A percentile compares a stretch with the other conserved stretches of the same genome.
Conservation (phyloP, 92 coral and sea anemone genomes). For the Palythoa heliodiscus region DNA sequence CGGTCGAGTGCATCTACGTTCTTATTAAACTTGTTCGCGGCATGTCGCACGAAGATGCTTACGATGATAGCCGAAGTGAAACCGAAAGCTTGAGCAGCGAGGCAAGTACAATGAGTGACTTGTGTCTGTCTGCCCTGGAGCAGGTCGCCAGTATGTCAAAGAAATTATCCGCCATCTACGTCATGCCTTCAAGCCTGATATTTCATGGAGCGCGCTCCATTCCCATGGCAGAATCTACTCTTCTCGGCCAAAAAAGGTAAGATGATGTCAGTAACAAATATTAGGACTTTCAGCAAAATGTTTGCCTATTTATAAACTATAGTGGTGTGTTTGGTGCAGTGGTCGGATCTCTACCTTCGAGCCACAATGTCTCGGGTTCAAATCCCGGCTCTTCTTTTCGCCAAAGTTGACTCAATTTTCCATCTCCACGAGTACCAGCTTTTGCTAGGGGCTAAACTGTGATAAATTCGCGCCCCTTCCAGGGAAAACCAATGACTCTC, state of each 20-base stretch:
- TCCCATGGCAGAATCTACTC: slow-evolving; percentile 60
- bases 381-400: no score
- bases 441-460: no score
- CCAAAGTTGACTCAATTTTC: no score
- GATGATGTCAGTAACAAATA: neutral
- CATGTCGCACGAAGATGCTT: slow-evolving; percentile 66
- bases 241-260: slow-evolving; percentile 38
- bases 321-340: no score
- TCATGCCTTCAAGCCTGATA: slow-evolving; percentile 95
- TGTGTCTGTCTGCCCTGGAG: slow-evolving; percentile 96
- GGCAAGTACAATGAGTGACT: slow-evolving; percentile 65
- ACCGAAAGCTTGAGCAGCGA: slow-evolving; percentile 85
- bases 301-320: no score
- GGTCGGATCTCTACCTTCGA: no score
- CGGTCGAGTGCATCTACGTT: slow-evolving; percentile 89
- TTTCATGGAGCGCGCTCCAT: slow-evolving; percentile 94
- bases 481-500: no score
- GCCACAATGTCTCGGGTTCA: no score
- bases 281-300: no score
- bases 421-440: no score
- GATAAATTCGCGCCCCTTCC: no score
- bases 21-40: slow-evolving; percentile 88
- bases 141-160: slow-evolving; percentile 86
- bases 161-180: slow-evolving; percentile 90
- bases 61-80: slow-evolving; percentile 89